Percentiles rank a stretch among this genome's conserved stretches.
Conservation (phyloP, 2,113 vertebrate species). For the Copsychus sechellarum region DNA sequence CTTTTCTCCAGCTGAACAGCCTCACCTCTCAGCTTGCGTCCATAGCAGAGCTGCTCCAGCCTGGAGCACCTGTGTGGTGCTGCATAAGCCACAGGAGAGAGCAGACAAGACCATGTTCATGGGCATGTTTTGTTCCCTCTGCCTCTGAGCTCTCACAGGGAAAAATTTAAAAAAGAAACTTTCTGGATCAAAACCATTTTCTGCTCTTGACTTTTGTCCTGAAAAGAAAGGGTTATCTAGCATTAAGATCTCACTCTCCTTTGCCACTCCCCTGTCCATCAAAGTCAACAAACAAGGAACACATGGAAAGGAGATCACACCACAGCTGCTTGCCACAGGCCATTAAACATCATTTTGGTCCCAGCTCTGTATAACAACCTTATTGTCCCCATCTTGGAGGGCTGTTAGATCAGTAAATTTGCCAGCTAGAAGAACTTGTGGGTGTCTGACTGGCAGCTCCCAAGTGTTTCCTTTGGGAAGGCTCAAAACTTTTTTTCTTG, state of each 20-base stretch:
- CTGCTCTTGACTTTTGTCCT: background rate
- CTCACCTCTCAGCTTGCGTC: too few relatives aligned
- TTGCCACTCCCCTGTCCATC: background rate
- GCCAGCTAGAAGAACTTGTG: background rate
- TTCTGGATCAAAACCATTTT: background rate
- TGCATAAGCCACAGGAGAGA: background rate
- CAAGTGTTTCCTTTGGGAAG: background rate
- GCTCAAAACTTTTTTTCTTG: background rate
- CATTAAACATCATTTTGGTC: background rate
- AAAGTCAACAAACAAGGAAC: background rate
- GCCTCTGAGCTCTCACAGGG: fast-evolving
- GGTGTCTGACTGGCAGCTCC: background rate
- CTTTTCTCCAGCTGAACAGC: background rate
- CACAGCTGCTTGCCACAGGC: background rate
- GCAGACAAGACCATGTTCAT: background rate
- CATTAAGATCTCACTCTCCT: background rate
- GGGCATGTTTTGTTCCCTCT: background rate
- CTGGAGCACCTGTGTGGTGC: background rate
- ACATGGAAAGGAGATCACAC: fast-evolving
- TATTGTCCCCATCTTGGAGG: background rate
- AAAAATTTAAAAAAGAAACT: background rate
- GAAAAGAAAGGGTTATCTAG: background rate
- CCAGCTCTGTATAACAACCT: background rate
- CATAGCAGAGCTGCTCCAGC: background rate
- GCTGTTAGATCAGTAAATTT: background rate